Conservation (phyloP, 2,797 vertebrate genomes). For the Lutjanus campechanus region DNA sequence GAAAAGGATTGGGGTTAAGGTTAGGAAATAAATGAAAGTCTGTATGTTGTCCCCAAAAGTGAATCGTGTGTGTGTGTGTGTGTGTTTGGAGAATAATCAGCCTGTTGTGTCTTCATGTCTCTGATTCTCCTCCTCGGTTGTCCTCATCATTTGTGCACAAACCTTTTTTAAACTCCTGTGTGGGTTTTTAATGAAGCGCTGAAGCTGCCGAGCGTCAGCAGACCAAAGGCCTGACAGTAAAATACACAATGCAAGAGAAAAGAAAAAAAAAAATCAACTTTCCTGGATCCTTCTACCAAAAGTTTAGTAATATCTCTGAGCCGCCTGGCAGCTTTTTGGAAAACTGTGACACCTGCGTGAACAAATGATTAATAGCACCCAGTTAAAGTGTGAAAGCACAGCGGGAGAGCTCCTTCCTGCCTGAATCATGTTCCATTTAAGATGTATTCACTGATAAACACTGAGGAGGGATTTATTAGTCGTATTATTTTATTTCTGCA, state of each 20-base stretch:
- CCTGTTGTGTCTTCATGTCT: background rate
- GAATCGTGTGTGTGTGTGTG: background rate
- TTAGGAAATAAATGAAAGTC: no score
- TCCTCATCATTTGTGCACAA: slow-evolving; percentile 15
- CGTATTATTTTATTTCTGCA: slow-evolving; percentile 21
- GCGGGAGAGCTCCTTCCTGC: slow-evolving; percentile 11
- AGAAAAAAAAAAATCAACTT: background rate
- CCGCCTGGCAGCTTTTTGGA: slow-evolving; percentile 8
- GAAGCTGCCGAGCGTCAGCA: background rate
- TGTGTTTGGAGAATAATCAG: background rate
- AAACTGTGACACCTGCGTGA: slow-evolving; percentile 39
- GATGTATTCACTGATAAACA: slow-evolving; percentile 34
- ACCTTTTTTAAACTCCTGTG: background rate
- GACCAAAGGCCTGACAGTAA: slow-evolving; percentile 2
- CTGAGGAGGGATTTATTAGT: slow-evolving; percentile 21
- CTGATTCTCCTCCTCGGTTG: background rate
- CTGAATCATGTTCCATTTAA: slow-evolving; percentile 33
- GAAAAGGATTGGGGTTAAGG: no score
- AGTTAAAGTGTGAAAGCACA: slow-evolving; percentile 43
- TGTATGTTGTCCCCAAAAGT: no score
- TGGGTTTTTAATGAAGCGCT: slow-evolving; percentile 21
- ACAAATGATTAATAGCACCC: slow-evolving; percentile 55
- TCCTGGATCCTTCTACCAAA: slow-evolving; percentile 19
- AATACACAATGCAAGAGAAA: background rate
- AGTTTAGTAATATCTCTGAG: slow-evolving; percentile 21